Evolutionary conservation across 2,888 invertebrate genomes (phyloP).

Genomic region (Thyatira batis): DNA sequence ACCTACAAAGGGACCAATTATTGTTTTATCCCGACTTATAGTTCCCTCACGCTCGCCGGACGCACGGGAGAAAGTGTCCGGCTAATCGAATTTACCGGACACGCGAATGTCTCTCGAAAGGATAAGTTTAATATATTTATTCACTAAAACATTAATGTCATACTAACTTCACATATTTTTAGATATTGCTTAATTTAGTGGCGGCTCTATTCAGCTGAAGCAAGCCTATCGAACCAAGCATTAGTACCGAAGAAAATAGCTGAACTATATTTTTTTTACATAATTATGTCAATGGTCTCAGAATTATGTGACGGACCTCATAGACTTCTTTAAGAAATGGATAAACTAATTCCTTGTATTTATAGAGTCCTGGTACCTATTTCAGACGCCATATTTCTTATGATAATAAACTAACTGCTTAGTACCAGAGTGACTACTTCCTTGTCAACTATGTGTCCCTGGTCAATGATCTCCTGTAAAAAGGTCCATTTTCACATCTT

Average conservation of each 20-base stretch:
- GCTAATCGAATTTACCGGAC: not conserved
- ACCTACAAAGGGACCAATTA: slow-evolving; percentile 15
- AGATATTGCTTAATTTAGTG: too few species aligned
- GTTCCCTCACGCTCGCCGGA: slow-evolving; percentile 19
- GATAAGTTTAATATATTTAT: not conserved
- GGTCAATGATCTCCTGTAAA: not conserved
- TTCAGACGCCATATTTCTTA: not conserved
- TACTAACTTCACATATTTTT: too few species aligned
- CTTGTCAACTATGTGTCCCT: not conserved
- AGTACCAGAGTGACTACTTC: not conserved
- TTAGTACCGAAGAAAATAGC: too few species aligned
- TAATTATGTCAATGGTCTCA: too few species aligned
- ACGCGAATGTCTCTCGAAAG: not conserved
- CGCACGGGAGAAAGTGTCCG: not conserved
- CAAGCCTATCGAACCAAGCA: too few species aligned
- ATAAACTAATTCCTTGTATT: too few species aligned
- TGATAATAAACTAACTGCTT: not conserved
- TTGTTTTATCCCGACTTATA: slow-evolving; percentile 27
- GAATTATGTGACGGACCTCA: too few species aligned
- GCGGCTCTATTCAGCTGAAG: too few species aligned
- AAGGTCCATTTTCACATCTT: not conserved
- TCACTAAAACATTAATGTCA: not conserved
- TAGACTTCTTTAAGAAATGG: too few species aligned
- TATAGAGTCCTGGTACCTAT: too few species aligned
- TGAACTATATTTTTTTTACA: too few species aligned